phyloP scores from a whole-genome alignment of 2,888 invertebrate species.

The Cataglyphis cursor region DNA sequence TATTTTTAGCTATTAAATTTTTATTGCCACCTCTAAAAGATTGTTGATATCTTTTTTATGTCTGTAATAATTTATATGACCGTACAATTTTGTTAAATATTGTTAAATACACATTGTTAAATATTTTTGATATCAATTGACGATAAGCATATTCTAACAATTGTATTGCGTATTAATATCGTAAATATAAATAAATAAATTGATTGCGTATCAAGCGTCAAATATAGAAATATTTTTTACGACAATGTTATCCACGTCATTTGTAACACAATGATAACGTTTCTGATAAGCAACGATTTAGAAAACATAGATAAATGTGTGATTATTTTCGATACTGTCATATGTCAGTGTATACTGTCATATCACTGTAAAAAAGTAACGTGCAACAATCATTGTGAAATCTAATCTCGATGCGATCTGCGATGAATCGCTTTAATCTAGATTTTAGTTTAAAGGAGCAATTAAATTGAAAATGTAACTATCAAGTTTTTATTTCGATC shows the following conservation, averaged over 20 bases:
- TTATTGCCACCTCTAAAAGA: neutral
- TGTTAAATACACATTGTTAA: neutral
- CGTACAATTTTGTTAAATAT: neutral
- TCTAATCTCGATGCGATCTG: constrained; percentile 31
- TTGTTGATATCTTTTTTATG: neutral
- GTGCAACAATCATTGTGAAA: neutral
- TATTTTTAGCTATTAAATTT: neutral
- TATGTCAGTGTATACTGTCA: neutral
- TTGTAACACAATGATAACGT: neutral
- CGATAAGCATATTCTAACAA: neutral
- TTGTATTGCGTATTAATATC: neutral
- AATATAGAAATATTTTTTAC: neutral
- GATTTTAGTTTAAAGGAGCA: neutral
- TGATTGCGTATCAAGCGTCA: neutral
- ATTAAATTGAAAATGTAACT: neutral
- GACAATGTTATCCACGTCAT: neutral
- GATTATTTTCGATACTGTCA: neutral
- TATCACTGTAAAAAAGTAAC: neutral
- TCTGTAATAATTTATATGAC: neutral
- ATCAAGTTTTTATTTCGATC: neutral
- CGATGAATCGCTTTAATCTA: neutral
- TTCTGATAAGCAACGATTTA: neutral
- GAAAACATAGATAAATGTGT: neutral
- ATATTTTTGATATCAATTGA: neutral
- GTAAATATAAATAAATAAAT: neutral